These are phyloP conservation scores for Girardia tigrina DNA, from an alignment of 2,888 invertebrate species.

Conservation along the genomic window DNA sequence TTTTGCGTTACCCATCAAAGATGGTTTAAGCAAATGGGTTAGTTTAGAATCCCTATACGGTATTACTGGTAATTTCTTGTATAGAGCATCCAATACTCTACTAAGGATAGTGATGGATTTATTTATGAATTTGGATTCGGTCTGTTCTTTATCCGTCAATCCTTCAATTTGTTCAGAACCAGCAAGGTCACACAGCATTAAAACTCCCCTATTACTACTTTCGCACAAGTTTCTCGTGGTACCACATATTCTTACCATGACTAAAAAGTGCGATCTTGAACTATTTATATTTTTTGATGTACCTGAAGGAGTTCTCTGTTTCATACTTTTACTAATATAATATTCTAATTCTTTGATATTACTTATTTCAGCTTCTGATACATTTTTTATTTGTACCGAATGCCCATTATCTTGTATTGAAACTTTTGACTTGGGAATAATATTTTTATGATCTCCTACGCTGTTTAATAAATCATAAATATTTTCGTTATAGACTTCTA, in stretches of 20 bases:
- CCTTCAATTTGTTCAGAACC: conserved; percentile 25
- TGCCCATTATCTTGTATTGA: conserved; percentile 29
- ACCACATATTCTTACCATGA: conserved; percentile 27
- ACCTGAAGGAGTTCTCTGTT: conserved; percentile 27
- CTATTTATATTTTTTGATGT: conserved; percentile 26
- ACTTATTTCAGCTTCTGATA: conserved; percentile 24
- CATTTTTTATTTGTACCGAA: conserved; percentile 26
- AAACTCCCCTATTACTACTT: conserved; percentile 25
- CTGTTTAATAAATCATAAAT: conserved; percentile 29
- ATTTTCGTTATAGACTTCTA: conserved; percentile 29
- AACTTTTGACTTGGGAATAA: conserved; percentile 17
- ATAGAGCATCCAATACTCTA: conserved; percentile 30
- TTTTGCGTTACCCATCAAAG: conserved; percentile 29
- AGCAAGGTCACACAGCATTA: conserved; percentile 29
- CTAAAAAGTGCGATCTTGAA: conserved; percentile 32
- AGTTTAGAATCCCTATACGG: conserved; percentile 30
- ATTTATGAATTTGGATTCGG: conserved; percentile 30
- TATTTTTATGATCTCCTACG: neutral
- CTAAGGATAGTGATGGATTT: conserved; percentile 25
- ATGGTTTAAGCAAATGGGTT: conserved; percentile 30
- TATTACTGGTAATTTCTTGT: neutral
- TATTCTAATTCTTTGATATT: conserved; percentile 27
- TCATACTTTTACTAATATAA: conserved; percentile 21
- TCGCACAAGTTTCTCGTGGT: conserved; percentile 5
- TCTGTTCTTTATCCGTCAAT: conserved; percentile 18